These are phyloP conservation scores for Eucera pruinosa DNA, from an alignment of 2,888 invertebrate species.

Conservation along the genomic window DNA sequence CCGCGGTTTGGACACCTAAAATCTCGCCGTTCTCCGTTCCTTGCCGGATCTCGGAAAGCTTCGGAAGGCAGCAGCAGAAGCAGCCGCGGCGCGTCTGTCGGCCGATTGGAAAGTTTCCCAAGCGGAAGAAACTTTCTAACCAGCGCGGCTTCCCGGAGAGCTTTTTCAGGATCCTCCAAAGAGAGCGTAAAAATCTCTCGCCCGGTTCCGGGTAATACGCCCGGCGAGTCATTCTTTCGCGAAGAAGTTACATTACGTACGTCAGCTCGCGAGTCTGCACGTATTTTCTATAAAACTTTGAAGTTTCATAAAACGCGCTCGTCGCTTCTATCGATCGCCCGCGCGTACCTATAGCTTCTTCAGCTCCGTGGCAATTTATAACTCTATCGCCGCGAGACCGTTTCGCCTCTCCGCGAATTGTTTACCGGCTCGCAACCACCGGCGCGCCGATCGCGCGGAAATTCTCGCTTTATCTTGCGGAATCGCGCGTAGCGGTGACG, in stretches of 20 bases:
- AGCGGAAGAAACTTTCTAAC: constrained; percentile 42
- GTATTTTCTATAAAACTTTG: constrained; percentile 23
- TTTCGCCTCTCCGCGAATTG: background rate
- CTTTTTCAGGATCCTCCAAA: constrained; percentile 40
- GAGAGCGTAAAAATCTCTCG: constrained; percentile 57
- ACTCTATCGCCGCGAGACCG: background rate
- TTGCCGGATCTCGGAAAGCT: constrained; percentile 42
- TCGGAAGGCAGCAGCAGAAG: too few species aligned
- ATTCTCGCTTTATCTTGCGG: background rate
- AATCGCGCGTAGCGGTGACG: background rate
- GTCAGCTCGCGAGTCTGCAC: background rate
- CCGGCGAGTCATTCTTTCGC: constrained; percentile 28
- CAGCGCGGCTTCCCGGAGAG: constrained; percentile 38
- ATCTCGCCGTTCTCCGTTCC: constrained; percentile 29
- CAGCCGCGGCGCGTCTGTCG: too few species aligned
- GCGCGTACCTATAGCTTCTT: background rate
- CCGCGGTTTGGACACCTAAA: constrained; percentile 20
- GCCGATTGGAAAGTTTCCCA: constrained; percentile 43
- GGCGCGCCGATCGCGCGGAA: background rate
- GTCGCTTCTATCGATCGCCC: background rate
- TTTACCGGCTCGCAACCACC: too few species aligned
- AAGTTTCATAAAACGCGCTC: constrained; percentile 8
- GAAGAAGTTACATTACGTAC: constrained; percentile 6
- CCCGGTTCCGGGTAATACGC: constrained; percentile 17
- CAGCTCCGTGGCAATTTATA: background rate